Evolutionary conservation across 2,113 vertebrate species (phyloP).

Genomic region (Datnioides undecimradiatus): DNA sequence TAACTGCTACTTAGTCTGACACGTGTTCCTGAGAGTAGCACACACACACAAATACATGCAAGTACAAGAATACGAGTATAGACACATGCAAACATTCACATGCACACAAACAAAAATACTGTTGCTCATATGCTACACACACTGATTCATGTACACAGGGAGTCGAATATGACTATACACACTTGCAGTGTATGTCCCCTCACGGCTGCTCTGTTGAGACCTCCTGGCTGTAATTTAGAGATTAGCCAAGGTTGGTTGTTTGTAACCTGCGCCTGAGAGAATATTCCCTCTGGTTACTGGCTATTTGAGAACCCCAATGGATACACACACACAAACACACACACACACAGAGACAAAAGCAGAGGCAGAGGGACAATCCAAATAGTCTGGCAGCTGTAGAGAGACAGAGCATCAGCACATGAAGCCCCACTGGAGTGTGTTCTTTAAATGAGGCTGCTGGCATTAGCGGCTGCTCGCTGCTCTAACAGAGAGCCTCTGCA

Average conservation of each 20-base stretch:
- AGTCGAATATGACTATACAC: background rate
- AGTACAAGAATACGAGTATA: no score
- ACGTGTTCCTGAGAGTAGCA: no score
- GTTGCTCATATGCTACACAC: background rate
- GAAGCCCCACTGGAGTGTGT: conserved; percentile 19
- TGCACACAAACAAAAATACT: background rate
- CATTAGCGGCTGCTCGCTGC: background rate
- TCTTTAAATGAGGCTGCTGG: conserved; percentile 50
- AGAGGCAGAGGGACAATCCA: conserved; percentile 28
- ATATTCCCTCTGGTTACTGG: conserved; percentile 31
- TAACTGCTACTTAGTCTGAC: no score
- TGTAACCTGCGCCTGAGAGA: conserved; percentile 39
- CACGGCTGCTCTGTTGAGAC: conserved; percentile 9
- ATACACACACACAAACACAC: background rate
- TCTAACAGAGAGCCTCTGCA: conserved; percentile 20
- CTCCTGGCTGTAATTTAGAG: conserved; percentile 40
- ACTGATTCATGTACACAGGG: background rate
- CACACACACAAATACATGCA: background rate
- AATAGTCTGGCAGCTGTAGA: conserved; percentile 33
- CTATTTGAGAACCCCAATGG: conserved; percentile 29
- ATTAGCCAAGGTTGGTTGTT: conserved; percentile 41
- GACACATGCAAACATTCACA: background rate
- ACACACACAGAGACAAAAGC: conserved; percentile 4
- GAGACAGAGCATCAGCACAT: conserved; percentile 3
- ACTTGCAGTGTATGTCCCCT: background rate